Base-by-base conservation (phyloP, 2,888 invertebrate species). In the Magallana nippona region DNA sequence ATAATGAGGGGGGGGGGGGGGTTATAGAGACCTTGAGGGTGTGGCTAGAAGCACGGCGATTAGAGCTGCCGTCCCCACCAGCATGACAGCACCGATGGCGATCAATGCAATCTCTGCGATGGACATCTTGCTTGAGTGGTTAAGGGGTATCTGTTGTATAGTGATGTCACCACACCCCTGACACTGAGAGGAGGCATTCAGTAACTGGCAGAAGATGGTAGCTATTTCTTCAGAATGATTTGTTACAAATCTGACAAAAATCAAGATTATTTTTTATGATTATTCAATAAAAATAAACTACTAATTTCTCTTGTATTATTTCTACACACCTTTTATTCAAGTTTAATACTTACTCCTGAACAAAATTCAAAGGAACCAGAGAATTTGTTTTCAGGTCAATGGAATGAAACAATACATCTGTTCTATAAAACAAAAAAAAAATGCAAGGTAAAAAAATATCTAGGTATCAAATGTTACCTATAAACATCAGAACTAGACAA, bases 341-440 rank as follows among this genome's bases (percentile, higher is more conserved):
- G 13, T 2, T 27, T 17, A 15, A n/a, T 17, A 82, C 86, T 88
- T 86, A 90, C 91, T 79, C 79, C 77, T 86, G 57, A 78, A 90
- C 82, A 11, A 84, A 84, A 10, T 85, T 82, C 56, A 84, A 86
- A 15, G 89, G 82, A 13, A 91, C 71, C 15, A 89, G 79, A 27
- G 57, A 56, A 11, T 86, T 86, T 15, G 85, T 87, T 0, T 83
- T 83, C 56, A 32, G 56, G 80, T 91, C 88, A 60, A 90, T 87
- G 17, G 88, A 91, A 83, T 91, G 89, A 82, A 91, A 88, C 32
- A 83, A 88, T 8, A 91, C 82, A 78, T 91, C 90, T 11, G 90
- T 87, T 81, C 91, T 91, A 88, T n/a, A 89, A 89, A 78, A 27
- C 58, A 13, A 44, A 11, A 82, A 44, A 55, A 55, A n/a, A 17